Conservation (phyloP, 64 coral and sea anemone genomes). For the Dendrophyllia cribrosa region DNA sequence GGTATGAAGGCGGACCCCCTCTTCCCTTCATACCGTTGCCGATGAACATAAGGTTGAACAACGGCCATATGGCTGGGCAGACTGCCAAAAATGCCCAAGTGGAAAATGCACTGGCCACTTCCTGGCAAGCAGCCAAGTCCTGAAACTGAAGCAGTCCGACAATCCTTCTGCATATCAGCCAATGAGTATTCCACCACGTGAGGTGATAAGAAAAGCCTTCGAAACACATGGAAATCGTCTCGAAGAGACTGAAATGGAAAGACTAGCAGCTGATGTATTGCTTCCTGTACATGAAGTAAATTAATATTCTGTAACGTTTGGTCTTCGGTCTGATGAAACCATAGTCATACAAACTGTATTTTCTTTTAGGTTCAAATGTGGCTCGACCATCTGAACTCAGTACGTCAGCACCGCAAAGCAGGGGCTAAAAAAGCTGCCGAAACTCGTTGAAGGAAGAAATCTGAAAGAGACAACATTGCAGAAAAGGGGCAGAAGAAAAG, state of each 20-base stretch:
- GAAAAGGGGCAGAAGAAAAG: neutral
- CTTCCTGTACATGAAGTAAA: constrained; percentile 48
- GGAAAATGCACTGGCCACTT: no score
- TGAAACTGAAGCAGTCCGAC: no score
- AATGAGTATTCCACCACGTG: no score
- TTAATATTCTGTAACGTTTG: constrained; percentile 10
- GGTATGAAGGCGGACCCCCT: no score
- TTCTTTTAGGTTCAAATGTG: constrained; percentile 36
- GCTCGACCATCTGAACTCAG: constrained; percentile 12
- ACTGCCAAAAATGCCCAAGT: no score
- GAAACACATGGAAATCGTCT: no score
- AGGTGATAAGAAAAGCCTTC: no score
- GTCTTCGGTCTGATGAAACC: constrained; percentile 8
- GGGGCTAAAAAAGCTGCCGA: constrained; percentile 16
- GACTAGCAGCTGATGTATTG: constrained; percentile 33
- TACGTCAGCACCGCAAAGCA: neutral
- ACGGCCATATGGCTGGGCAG: no score
- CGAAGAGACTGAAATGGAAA: constrained; percentile 31
- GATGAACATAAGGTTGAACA: no score
- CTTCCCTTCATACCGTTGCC: no score
- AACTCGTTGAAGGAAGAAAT: neutral
- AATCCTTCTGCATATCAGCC: no score
- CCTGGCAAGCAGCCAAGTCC: no score
- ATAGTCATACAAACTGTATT: constrained; percentile 10
- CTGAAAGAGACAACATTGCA: neutral